Evolutionary conservation across 2,888 invertebrate species (phyloP).

Genomic region (Lasioglossum vierecki): DNA sequence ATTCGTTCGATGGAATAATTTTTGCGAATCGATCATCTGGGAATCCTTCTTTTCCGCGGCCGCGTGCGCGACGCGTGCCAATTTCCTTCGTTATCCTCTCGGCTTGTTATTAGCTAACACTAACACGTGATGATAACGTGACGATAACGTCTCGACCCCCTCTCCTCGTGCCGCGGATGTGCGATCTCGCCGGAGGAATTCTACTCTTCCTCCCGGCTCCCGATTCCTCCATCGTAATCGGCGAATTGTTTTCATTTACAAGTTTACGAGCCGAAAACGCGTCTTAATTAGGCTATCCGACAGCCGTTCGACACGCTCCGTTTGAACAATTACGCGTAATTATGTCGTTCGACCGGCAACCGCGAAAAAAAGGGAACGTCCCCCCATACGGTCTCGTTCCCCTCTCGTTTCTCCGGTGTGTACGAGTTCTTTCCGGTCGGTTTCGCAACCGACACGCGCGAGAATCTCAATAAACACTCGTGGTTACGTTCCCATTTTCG

Average conservation of each 20-base stretch:
- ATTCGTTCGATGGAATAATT: background rate
- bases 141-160: slow-evolving; percentile 55
- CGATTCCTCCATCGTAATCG: background rate
- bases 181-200: slow-evolving; percentile 33
- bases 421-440: background rate
- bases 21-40: background rate
- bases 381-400: background rate
- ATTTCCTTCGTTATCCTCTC: slow-evolving; percentile 55
- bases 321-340: slow-evolving; percentile 12
- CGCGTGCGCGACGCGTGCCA: slow-evolving; percentile 70
- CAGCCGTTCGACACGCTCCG: background rate
- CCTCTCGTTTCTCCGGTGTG: background rate
- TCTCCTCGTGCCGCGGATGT: slow-evolving; percentile 1
- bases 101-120: slow-evolving; percentile 54
- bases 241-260: slow-evolving; percentile 23
- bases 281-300: slow-evolving; percentile 13
- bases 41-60: slow-evolving; percentile 22
- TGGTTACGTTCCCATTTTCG: background rate
- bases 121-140: slow-evolving; percentile 67
- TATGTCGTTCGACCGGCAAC: background rate
- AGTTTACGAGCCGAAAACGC: slow-evolving; percentile 20
- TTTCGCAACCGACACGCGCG: slow-evolving; percentile 12
- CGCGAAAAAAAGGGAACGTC: background rate
- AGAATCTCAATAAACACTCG: background rate
- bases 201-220: background rate